A percentile compares a stretch with the other conserved stretches of the same genome.
These are phyloP conservation scores for Axea sp. DNA, from an alignment of 2,888 invertebrate genomes.

Conservation along the genomic window DNA sequence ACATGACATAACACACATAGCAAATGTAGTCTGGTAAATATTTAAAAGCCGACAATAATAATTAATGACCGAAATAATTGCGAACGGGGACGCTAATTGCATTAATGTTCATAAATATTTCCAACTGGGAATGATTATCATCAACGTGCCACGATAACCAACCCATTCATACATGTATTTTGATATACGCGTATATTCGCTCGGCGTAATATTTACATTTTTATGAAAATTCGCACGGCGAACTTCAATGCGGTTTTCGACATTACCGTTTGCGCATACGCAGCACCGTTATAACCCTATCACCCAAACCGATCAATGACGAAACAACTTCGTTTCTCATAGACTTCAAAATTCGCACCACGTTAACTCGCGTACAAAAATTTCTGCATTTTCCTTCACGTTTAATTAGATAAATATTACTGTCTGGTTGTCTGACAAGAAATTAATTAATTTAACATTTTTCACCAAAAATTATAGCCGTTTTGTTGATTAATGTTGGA, in stretches of 20 bases:
- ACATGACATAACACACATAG: too few relatives aligned
- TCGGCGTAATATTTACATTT: constrained; percentile 51
- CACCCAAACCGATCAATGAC: constrained; percentile 62
- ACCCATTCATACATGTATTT: constrained; percentile 32
- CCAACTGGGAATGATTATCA: constrained; percentile 33
- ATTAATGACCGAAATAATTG: constrained; percentile 23
- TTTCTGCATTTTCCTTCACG: too few relatives aligned
- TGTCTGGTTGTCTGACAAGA: too few relatives aligned
- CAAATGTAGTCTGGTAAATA: not conserved
- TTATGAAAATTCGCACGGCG: constrained; percentile 53
- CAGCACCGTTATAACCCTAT: constrained; percentile 62
- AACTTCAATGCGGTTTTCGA: constrained; percentile 63
- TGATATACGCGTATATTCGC: constrained; percentile 25
- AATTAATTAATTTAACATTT: too few relatives aligned
- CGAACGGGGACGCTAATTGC: constrained; percentile 30
- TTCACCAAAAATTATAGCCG: too few relatives aligned
- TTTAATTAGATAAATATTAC: too few relatives aligned
- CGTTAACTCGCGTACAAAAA: constrained; percentile 11
- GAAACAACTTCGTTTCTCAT: constrained; percentile 61
- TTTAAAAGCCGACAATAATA: constrained; percentile 18
- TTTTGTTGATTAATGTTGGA: too few relatives aligned
- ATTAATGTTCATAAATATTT: constrained; percentile 37
- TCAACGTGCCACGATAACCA: constrained; percentile 27
- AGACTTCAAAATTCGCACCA: constrained; percentile 53
- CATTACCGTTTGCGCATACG: constrained; percentile 62